These are phyloP conservation scores for Penelope pileata DNA, from an alignment of 2,113 vertebrate species.

Conservation along the genomic window DNA sequence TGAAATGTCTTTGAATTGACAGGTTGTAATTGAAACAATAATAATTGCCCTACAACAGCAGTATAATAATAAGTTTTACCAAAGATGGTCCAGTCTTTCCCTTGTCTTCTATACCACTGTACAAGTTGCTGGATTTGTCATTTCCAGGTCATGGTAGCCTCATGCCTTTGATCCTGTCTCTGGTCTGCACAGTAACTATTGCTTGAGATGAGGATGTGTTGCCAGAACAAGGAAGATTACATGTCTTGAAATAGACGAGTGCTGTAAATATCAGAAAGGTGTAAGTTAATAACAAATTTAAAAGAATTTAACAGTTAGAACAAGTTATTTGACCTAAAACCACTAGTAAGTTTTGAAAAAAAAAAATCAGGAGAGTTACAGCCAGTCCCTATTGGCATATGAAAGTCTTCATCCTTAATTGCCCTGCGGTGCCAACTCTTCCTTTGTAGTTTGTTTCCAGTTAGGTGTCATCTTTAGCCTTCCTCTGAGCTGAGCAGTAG, in stretches of 20 bases:
- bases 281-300: not conserved
- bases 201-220: not conserved
- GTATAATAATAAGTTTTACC: not conserved
- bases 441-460: not conserved
- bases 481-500: not conserved
- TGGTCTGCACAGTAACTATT: not conserved
- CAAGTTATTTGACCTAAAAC: not conserved
- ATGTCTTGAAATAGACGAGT: not conserved
- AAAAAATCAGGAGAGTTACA: not conserved
- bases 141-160: not conserved
- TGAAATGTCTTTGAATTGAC: not conserved
- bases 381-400: not conserved
- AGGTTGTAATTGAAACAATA: not conserved
- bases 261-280: not conserved
- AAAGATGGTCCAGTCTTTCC: not conserved
- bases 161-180: not conserved
- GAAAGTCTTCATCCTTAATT: not conserved
- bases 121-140: not conserved
- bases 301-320: not conserved
- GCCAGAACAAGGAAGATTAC: not conserved
- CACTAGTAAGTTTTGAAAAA: not conserved
- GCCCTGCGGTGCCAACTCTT: not conserved
- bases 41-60: not conserved
- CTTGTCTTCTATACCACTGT: not conserved
- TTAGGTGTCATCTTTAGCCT: not conserved